These are phyloP conservation scores for Andrena cerasifolii DNA, from an alignment of 1,140 invertebrate species.

Conservation along the genomic window DNA sequence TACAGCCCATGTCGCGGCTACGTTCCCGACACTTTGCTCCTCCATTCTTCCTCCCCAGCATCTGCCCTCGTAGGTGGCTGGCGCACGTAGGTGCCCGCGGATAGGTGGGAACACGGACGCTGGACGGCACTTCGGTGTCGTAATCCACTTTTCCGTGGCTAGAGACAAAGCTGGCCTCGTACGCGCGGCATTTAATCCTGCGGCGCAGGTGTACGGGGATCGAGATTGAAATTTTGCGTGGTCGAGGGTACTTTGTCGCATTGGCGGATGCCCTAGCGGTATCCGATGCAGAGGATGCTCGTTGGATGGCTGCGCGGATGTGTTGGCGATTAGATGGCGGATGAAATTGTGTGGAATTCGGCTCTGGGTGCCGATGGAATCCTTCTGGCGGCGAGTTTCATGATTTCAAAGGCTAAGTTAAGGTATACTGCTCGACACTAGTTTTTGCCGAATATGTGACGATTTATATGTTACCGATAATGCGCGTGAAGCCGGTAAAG, in stretches of 20 bases:
- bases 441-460: too few species aligned
- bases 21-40: constrained; percentile 33
- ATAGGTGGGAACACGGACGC: constrained; percentile 7
- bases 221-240: constrained; percentile 28
- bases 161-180: too few species aligned
- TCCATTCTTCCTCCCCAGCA: constrained; percentile 12
- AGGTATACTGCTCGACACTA: too few species aligned
- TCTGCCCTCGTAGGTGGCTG: constrained; percentile 49
- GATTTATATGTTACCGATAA: too few species aligned
- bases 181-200: not conserved
- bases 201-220: constrained; percentile 8
- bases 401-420: too few species aligned
- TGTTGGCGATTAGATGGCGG: too few species aligned
- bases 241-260: not conserved
- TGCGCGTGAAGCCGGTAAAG: too few species aligned
- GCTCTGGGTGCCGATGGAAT: too few species aligned
- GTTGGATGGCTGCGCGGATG: not conserved
- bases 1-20: constrained; percentile 14
- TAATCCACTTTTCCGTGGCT: constrained; percentile 32
- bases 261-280: constrained; percentile 12
- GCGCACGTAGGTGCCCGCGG: constrained; percentile 19
- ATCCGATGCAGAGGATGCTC: too few species aligned
- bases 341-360: too few species aligned
- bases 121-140: constrained; percentile 2
- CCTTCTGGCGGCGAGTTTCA: too few species aligned